Evolutionary conservation across 1,140 invertebrate genomes (phyloP), one percentile per base, ranked within the genome.

Genomic region (Caerostris darwini): DNA sequence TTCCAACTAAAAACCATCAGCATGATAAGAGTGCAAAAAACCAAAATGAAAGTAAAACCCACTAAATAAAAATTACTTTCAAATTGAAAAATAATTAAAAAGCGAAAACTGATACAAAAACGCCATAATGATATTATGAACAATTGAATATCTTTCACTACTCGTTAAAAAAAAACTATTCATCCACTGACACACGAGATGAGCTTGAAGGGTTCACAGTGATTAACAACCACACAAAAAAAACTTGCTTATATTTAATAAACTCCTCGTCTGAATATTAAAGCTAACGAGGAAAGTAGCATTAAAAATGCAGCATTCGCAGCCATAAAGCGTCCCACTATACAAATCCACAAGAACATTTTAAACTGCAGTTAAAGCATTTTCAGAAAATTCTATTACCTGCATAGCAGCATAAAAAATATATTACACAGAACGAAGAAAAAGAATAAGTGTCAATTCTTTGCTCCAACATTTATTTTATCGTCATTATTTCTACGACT

Each of bases 401-500:
- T 59, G 17, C 90, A n/a, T 34, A 12, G 5, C 19, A 57, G 34
- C 5, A 59, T 57, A 90, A 90, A 90, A 90, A 81, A 90, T 50
- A n/a, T 61, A 12, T 69, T 77, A 17, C 69, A 64, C 3, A 10
- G 57, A 34, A 34, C 57, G 59, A 64, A 92, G 82, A 92, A 92
- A 85, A 85, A 69, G 82, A 92, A 92, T 67, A 92, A 92, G 90
- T 92, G 90, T 92, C 82, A 85, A 85, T 92, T 92, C 77, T 85
- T 92, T 85, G 14, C 54, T 71, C 57, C 34, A 53, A 2, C 6
- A 14, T 67, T 12, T 87, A 56, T 89, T 69, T 69, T 67, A 56
- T 67, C 87, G 17, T 64, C 58, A 57, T 81, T 61, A 67, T 92
- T 92, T 83, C 90, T 19, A 85, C 59, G 81, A 85, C 90, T 92